Evolutionary conservation across 2,888 invertebrate species (phyloP).

Genomic region (Lithophane leautieri): DNA sequence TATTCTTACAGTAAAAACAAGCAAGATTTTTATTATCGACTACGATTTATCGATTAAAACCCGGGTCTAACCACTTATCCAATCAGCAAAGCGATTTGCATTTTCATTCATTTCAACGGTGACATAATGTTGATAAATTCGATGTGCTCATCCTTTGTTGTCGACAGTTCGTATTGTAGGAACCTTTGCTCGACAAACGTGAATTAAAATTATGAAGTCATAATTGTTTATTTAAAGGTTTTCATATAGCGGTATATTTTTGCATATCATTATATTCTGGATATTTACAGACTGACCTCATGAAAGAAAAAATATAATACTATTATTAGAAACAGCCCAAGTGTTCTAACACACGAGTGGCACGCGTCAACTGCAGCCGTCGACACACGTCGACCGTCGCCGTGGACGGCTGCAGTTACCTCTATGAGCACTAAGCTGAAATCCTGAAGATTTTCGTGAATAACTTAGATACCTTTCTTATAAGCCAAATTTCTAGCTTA

Average conservation of each 20-base stretch:
- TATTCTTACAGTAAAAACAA: not conserved
- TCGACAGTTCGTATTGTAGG: not conserved
- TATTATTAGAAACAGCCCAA: too few relatives aligned
- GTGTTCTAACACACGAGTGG: too few relatives aligned
- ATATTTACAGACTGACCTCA: not conserved
- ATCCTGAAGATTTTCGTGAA: not conserved
- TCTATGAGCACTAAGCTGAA: not conserved
- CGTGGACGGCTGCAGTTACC: too few relatives aligned
- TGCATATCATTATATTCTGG: not conserved
- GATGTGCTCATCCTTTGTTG: constrained; percentile 27
- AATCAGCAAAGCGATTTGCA: constrained; percentile 27
- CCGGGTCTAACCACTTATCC: not conserved
- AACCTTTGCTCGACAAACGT: constrained; percentile 4
- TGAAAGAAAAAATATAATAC: not conserved
- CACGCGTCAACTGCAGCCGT: too few relatives aligned
- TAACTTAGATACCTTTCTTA: not conserved
- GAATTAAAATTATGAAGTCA: constrained; percentile 19
- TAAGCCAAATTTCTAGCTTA: not conserved
- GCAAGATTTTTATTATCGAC: not conserved
- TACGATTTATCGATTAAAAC: constrained; percentile 18
- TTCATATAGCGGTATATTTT: not conserved
- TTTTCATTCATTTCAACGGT: constrained; percentile 24
- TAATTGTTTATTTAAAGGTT: constrained; percentile 13
- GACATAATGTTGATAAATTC: constrained; percentile 19
- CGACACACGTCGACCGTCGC: too few relatives aligned